Percentiles rank a stretch among this genome's conserved stretches.
phyloP scores from a whole-genome alignment of 2,113 vertebrate genomes.

The Regulus satrapa region DNA sequence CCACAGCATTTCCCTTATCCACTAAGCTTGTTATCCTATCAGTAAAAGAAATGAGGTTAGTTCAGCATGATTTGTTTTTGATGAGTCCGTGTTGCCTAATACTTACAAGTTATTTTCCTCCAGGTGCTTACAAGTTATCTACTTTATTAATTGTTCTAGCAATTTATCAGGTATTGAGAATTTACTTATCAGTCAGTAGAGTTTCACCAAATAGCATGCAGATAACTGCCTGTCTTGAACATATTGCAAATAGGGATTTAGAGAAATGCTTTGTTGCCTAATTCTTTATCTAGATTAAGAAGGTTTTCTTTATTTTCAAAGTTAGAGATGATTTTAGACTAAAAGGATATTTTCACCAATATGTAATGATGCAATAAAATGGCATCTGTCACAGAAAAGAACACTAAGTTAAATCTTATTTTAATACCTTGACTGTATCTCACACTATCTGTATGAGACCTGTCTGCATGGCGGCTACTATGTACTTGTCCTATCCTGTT shows the following conservation, averaged over 20 bases:
- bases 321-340: background rate
- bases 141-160: constrained; percentile 47
- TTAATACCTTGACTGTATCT: background rate
- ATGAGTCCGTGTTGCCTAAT: constrained; percentile 35
- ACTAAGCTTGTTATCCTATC: constrained; percentile 47
- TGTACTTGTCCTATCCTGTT: background rate
- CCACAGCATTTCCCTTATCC: constrained; percentile 25
- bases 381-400: background rate
- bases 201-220: background rate
- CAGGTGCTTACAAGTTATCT: constrained; percentile 8
- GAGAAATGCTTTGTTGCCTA: background rate
- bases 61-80: constrained; percentile 63
- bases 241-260: background rate
- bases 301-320: background rate
- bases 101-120: constrained; percentile 41
- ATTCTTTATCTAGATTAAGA: background rate
- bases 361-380: background rate
- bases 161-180: background rate
- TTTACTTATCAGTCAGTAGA: background rate
- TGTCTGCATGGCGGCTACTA: background rate
- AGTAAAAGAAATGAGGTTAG: constrained; percentile 56
- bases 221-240: background rate
- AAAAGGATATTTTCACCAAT: background rate
- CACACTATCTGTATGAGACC: background rate
- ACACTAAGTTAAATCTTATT: background rate